phyloP scores from a whole-genome alignment of 2,797 vertebrate genomes.

The Gymnothorax javanicus region DNA sequence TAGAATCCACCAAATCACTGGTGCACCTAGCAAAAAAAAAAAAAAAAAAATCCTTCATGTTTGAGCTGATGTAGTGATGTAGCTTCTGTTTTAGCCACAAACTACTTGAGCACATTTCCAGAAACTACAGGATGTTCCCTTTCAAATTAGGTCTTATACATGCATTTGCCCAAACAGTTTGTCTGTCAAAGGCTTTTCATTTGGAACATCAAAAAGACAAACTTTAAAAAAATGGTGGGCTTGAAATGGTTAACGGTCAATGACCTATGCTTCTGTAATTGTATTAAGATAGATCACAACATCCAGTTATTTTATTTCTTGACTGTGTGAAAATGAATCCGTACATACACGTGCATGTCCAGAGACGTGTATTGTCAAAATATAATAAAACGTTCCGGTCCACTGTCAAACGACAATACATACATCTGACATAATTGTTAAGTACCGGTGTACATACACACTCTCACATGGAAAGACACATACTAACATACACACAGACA shows the following conservation, averaged over 20 bases:
- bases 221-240: too few species aligned
- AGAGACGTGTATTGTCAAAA: background rate
- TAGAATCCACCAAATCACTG: too few species aligned
- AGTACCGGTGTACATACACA: background rate
- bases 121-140: too few species aligned
- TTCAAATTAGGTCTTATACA: too few species aligned
- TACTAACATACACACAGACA: slow-evolving; percentile 59
- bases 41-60: too few species aligned
- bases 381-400: background rate
- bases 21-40: too few species aligned
- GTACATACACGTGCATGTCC: background rate
- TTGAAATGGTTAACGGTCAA: slow-evolving; percentile 47
- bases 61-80: too few species aligned
- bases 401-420: background rate
- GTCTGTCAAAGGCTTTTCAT: too few species aligned
- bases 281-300: slow-evolving; percentile 67
- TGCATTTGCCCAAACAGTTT: too few species aligned
- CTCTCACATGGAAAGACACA: slow-evolving; percentile 40
- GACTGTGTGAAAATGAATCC: slow-evolving; percentile 69
- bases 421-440: background rate
- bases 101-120: too few species aligned
- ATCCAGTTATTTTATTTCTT: slow-evolving; percentile 77
- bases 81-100: too few species aligned
- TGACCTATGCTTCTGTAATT: slow-evolving; percentile 73
- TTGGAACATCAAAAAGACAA: too few species aligned